phyloP scores from a whole-genome alignment of 1,140 invertebrate species.

The Caenorhabditis remanei region DNA sequence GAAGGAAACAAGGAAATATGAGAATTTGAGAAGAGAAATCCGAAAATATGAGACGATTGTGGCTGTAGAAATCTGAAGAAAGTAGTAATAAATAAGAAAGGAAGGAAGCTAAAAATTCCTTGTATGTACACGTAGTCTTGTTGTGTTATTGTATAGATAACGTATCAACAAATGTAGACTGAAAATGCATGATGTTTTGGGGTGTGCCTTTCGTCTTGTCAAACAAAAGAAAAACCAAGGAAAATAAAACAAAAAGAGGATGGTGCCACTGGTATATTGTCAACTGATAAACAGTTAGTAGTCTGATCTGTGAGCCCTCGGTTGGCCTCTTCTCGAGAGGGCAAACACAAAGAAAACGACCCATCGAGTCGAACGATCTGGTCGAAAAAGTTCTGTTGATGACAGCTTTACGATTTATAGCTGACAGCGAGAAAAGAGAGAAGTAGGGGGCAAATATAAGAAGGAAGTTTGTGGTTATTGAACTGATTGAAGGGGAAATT shows the following conservation, averaged over 20 bases:
- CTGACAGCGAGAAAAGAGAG: slow-evolving; percentile 33
- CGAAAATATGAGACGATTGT: background rate
- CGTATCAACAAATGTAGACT: slow-evolving; percentile 1
- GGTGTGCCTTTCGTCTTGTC: background rate
- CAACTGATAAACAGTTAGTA: slow-evolving; percentile 54
- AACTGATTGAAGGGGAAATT: background rate
- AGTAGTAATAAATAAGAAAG: background rate
- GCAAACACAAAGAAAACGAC: slow-evolving; percentile 34
- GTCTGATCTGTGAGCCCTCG: slow-evolving; percentile 11
- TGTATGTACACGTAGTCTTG: background rate
- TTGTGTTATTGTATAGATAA: slow-evolving; percentile 44
- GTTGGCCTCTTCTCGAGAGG: slow-evolving; percentile 11
- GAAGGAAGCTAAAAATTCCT: background rate
- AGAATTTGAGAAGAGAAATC: background rate
- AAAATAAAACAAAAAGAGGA: background rate
- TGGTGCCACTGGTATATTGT: background rate
- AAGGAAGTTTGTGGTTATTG: slow-evolving; percentile 47
- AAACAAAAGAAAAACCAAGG: background rate
- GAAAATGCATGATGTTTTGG: background rate
- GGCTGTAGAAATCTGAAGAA: background rate
- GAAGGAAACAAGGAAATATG: background rate
- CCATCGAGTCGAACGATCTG: slow-evolving; percentile 33
- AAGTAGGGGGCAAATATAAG: slow-evolving; percentile 14
- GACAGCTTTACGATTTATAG: slow-evolving; percentile 54
- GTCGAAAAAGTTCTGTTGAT: slow-evolving; percentile 52